A percentile compares a stretch with the other conserved stretches of the same genome.
These are phyloP conservation scores for Hipposideros armiger DNA, from an alignment of 2,113 vertebrate species.

Conservation along the genomic window DNA sequence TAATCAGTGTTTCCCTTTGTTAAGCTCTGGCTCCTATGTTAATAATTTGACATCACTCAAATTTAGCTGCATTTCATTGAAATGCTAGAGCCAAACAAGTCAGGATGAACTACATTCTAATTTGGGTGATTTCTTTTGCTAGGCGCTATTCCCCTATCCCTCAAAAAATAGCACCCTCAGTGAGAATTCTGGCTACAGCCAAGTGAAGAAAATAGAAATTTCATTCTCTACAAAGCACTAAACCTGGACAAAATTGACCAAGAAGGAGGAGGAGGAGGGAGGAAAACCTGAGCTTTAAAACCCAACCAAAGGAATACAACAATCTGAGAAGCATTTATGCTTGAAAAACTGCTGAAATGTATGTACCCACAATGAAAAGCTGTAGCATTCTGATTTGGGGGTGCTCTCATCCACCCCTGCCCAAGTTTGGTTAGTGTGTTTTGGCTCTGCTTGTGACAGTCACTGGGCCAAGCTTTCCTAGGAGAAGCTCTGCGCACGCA, in stretches of 20 bases:
- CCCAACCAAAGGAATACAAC: background rate
- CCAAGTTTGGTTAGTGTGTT: background rate
- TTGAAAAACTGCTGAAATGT: background rate
- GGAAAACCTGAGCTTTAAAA: background rate
- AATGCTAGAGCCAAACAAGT: background rate
- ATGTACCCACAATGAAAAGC: background rate
- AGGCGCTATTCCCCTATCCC: background rate
- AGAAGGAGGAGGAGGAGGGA: background rate
- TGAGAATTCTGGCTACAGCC: background rate
- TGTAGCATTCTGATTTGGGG: background rate
- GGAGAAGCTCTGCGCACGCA: background rate
- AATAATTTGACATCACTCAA: slow-evolving; percentile 9
- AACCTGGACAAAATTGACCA: background rate
- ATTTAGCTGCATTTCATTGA: background rate
- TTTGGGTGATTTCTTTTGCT: background rate
- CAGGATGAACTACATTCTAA: background rate
- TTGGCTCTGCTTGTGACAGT: background rate
- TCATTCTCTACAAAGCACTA: background rate
- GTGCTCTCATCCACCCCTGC: background rate
- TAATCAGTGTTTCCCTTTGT: background rate
- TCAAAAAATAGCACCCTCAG: background rate
- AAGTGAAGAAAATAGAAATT: background rate
- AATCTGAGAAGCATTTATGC: background rate
- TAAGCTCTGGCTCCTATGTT: background rate
- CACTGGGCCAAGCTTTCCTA: background rate